A percentile compares a stretch with the other conserved stretches of the same genome.
phyloP scores from a whole-genome alignment of 2,888 invertebrate species.

The Tenthredo livida region DNA sequence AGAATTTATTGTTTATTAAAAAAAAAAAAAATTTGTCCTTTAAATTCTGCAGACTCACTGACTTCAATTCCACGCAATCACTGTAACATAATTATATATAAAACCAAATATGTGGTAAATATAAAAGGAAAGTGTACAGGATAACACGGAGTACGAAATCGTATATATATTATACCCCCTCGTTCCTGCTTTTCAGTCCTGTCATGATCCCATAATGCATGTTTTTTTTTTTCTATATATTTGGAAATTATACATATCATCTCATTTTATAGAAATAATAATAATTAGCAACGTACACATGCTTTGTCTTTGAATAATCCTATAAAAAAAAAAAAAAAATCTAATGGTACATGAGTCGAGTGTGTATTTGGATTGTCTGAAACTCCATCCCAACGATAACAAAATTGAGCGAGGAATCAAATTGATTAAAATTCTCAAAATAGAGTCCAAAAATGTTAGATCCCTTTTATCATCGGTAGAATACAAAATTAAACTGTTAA shows the following conservation, averaged over 20 bases:
- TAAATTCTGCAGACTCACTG: slow-evolving; percentile 66
- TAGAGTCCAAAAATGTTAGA: background rate
- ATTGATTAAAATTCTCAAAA: background rate
- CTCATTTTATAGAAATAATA: slow-evolving; percentile 43
- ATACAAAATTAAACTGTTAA: background rate
- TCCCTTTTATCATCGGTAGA: background rate
- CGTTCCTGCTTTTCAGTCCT: slow-evolving; percentile 68
- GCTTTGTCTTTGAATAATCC: slow-evolving; percentile 1
- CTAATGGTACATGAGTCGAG: background rate
- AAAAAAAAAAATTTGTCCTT: slow-evolving; percentile 17
- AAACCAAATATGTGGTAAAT: slow-evolving; percentile 65
- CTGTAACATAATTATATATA: slow-evolving; percentile 70
- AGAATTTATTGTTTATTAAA: slow-evolving; percentile 55
- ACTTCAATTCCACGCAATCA: slow-evolving; percentile 67
- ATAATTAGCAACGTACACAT: slow-evolving; percentile 10
- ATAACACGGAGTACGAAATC: slow-evolving; percentile 69
- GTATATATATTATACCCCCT: slow-evolving; percentile 65
- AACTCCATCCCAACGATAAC: background rate
- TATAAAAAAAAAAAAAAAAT: background rate
- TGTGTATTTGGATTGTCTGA: slow-evolving; percentile 4
- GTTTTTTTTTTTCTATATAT: slow-evolving; percentile 52
- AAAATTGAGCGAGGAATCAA: background rate
- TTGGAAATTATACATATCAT: slow-evolving; percentile 52
- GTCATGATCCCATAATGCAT: slow-evolving; percentile 66
- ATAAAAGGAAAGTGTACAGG: slow-evolving; percentile 69